Conservation (phyloP, 2,797 vertebrate species). For the Malurus leucopterus region DNA sequence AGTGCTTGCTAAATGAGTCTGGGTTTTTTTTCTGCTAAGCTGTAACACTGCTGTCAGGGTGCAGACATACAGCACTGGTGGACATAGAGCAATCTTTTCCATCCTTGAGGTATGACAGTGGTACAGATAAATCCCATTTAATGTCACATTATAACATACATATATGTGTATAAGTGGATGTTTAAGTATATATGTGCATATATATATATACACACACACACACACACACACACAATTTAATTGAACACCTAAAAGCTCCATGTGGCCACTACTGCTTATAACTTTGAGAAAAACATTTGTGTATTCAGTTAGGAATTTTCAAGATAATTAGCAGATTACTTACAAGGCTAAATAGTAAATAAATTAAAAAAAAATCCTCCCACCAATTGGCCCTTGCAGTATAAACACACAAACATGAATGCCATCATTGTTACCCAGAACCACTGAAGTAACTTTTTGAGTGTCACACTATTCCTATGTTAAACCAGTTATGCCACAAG, state of each 20-base stretch:
- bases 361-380: background rate
- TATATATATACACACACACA: background rate
- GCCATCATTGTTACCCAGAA: background rate
- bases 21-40: background rate
- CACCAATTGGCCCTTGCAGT: background rate
- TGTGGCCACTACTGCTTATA: background rate
- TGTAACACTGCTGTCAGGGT: background rate
- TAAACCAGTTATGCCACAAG: background rate
- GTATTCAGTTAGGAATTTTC: background rate
- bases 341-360: background rate
- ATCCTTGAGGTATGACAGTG: background rate
- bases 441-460: background rate
- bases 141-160: background rate
- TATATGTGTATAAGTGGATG: background rate
- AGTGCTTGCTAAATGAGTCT: background rate
- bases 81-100: background rate
- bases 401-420: conserved; percentile 31
- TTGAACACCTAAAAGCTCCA: background rate
- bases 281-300: background rate
- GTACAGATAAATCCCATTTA: background rate
- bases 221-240: background rate
- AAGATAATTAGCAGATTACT: conserved; percentile 15
- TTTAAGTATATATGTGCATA: no score
- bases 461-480: background rate
- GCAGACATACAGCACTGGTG: background rate